A percentile compares a stretch with the other conserved stretches of the same genome.
Evolutionary conservation across 2,888 invertebrate species (phyloP).

Genomic region (Apotomis turbidana): DNA sequence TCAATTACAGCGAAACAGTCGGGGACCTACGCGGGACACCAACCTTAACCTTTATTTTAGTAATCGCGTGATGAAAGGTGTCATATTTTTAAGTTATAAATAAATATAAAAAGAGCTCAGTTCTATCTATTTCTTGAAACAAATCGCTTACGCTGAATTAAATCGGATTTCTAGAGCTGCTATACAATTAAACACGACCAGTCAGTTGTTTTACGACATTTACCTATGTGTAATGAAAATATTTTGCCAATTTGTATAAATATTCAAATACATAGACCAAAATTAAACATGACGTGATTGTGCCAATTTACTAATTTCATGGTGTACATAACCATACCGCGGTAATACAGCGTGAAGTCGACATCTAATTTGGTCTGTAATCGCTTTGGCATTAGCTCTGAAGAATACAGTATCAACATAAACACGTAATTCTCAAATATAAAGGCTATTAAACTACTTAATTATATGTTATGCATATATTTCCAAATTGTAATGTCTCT

Average conservation of each 20-base stretch:
- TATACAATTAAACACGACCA: too few relatives aligned
- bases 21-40: background rate
- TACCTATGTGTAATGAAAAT: background rate
- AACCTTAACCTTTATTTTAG: background rate
- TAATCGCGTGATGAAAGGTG: background rate
- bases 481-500: too few relatives aligned
- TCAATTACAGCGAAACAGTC: background rate
- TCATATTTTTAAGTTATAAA: too few relatives aligned
- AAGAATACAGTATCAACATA: background rate
- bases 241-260: background rate
- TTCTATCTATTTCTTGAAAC: too few relatives aligned
- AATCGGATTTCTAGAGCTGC: too few relatives aligned
- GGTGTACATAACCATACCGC: slow-evolving; percentile 13
- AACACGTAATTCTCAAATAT: too few relatives aligned
- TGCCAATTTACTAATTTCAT: slow-evolving; percentile 23
- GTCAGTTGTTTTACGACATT: too few relatives aligned
- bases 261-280: slow-evolving; percentile 9
- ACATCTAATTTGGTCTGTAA: slow-evolving; percentile 5
- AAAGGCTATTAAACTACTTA: too few relatives aligned
- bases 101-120: too few relatives aligned
- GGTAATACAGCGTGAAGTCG: slow-evolving; percentile 23
- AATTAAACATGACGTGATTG: slow-evolving; percentile 27
- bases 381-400: slow-evolving; percentile 7
- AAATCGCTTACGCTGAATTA: too few relatives aligned
- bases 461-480: too few relatives aligned